Conservation (phyloP, 1,140 invertebrate species). For the Aethina tumida region DNA sequence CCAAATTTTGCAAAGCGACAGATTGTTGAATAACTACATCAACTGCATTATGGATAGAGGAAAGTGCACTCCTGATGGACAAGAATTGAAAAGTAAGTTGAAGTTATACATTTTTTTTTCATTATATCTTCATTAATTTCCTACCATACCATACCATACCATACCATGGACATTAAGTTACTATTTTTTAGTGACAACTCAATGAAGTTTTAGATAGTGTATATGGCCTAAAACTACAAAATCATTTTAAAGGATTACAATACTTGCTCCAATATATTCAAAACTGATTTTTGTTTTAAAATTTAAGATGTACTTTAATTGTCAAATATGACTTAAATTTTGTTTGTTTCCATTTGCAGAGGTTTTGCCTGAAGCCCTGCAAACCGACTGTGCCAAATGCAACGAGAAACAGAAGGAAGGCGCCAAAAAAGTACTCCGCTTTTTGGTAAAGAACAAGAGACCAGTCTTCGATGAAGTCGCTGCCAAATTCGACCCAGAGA, state of each 20-base stretch:
- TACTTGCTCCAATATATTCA: too few relatives aligned
- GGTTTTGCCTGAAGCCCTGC: constrained; percentile 31
- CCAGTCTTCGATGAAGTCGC: constrained; percentile 27
- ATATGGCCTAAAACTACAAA: too few relatives aligned
- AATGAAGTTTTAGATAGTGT: too few relatives aligned
- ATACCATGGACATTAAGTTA: too few relatives aligned
- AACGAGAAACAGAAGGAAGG: constrained; percentile 30
- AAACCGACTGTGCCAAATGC: constrained; percentile 33
- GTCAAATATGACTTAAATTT: too few relatives aligned
- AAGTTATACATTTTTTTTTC: too few relatives aligned
- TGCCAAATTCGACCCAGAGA: constrained; percentile 28
- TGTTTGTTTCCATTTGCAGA: constrained; percentile 6
- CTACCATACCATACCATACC: too few relatives aligned
- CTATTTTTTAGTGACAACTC: too few relatives aligned
- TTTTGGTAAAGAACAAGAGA: constrained; percentile 29
- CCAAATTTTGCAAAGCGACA: constrained; percentile 48
- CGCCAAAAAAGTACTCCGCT: constrained; percentile 27
- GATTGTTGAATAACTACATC: constrained; percentile 51
- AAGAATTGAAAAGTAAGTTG: constrained; percentile 54
- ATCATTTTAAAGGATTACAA: too few relatives aligned
- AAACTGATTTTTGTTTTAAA: too few relatives aligned
- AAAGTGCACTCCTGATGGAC: constrained; percentile 53
- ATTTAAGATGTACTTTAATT: too few relatives aligned
- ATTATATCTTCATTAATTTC: too few relatives aligned
- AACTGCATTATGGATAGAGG: constrained; percentile 55